Conservation (phyloP, 2,888 invertebrate species). For the Gortyna flavago region DNA sequence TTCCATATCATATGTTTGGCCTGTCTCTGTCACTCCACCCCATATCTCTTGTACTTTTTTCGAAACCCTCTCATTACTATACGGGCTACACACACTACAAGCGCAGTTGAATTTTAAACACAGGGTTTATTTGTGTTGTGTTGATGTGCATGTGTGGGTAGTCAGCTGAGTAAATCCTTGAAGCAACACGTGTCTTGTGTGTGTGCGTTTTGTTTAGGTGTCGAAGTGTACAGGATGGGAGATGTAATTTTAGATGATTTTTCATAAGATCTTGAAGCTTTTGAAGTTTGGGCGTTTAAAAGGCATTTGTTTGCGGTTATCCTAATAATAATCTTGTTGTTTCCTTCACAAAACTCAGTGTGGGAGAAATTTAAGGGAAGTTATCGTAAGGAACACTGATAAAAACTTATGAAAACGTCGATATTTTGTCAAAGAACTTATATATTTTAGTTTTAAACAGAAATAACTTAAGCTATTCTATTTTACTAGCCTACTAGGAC, state of each 20-base stretch:
- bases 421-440: not conserved
- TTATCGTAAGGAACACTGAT: not conserved
- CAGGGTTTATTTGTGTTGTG: constrained; percentile 73
- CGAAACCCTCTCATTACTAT: constrained; percentile 84
- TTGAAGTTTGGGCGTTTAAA: constrained; percentile 49
- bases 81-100: constrained; percentile 71
- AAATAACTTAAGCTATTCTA: not conserved
- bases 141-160: constrained; percentile 76
- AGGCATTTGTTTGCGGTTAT: constrained; percentile 50
- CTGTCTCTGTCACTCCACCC: constrained; percentile 77
- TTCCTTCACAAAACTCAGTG: constrained; percentile 4
- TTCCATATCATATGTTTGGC: constrained; percentile 59
- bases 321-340: constrained; percentile 21
- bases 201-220: constrained; percentile 72
- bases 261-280: constrained; percentile 53
- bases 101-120: constrained; percentile 72
- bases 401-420: not conserved
- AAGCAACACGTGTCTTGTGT: constrained; percentile 74
- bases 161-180: constrained; percentile 83
- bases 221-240: constrained; percentile 67
- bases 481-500: constrained; percentile 4
- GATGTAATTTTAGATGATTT: constrained; percentile 69
- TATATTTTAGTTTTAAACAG: not conserved
- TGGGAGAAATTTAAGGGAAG: not conserved
- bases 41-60: constrained; percentile 85